Conservation (phyloP, 2,113 vertebrate species). For the Chloropsis hardwickii region DNA sequence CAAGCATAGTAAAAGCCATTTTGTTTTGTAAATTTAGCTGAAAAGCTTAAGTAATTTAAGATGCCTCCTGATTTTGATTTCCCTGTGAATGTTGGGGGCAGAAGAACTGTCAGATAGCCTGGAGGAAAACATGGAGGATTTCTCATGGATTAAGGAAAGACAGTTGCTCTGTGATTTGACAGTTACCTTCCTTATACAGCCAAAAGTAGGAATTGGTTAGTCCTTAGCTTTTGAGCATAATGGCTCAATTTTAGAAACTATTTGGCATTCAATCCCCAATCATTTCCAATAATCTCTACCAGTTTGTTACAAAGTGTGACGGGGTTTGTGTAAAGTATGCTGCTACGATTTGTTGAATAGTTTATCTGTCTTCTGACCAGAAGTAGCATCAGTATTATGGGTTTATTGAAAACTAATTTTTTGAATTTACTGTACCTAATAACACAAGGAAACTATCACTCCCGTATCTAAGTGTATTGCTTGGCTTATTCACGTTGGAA, state of each 20-base stretch:
- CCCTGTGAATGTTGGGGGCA: constrained; percentile 57
- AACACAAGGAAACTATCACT: neutral
- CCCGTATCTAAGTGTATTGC: neutral
- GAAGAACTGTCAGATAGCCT: constrained; percentile 32
- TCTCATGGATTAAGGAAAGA: constrained; percentile 11
- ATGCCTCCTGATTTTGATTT: constrained; percentile 29
- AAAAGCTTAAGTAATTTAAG: constrained; percentile 4
- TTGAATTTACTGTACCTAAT: neutral
- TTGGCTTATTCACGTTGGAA: neutral
- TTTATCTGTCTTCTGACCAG: neutral
- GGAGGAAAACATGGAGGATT: constrained; percentile 16
- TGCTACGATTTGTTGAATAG: neutral
- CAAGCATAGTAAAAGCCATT: constrained; percentile 18
- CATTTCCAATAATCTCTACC: neutral
- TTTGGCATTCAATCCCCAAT: neutral
- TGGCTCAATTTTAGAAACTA: neutral
- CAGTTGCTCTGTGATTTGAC: neutral
- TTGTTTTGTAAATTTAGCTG: constrained; percentile 60
- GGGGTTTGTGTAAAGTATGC: neutral
- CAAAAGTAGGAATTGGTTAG: neutral
- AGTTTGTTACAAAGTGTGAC: neutral
- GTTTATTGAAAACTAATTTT: neutral
- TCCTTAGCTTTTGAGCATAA: neutral
- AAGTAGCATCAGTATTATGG: neutral
- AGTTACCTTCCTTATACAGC: neutral